Percentiles rank a stretch among this genome's conserved stretches.
Conservation (phyloP, 1,140 invertebrate species). For the Trachelipus rathkii region DNA sequence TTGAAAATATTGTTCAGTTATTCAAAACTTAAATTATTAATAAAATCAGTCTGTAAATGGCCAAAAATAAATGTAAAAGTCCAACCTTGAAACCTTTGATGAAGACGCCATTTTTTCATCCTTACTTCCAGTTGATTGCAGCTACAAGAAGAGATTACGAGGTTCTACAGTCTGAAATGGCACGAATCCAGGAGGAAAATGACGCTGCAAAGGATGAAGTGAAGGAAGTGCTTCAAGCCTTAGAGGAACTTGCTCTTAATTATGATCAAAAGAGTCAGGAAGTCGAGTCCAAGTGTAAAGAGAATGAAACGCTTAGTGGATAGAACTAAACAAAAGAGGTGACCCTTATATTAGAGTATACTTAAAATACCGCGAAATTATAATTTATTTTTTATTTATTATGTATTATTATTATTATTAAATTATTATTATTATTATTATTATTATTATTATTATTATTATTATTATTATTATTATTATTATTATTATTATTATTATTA, state of each 20-base stretch:
- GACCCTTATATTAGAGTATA: too few relatives aligned
- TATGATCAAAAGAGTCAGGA: slow-evolving; percentile 99
- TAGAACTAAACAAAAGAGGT: slow-evolving; percentile 76
- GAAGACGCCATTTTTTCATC: not conserved
- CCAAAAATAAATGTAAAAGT: too few relatives aligned
- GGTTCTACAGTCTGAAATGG: slow-evolving; percentile 87
- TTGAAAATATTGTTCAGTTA: too few relatives aligned
- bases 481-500: slow-evolving; percentile 14
- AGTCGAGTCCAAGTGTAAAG: slow-evolving; percentile 90
- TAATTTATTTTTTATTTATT: too few relatives aligned
- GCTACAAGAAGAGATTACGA: slow-evolving; percentile 87
- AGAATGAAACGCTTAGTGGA: slow-evolving; percentile 77
- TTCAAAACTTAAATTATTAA: too few relatives aligned
- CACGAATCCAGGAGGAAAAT: slow-evolving; percentile 91
- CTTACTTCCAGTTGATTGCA: slow-evolving; percentile 61
- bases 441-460: slow-evolving; percentile 30
- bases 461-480: slow-evolving; percentile 25
- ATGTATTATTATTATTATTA: too few relatives aligned
- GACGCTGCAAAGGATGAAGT: slow-evolving; percentile 97
- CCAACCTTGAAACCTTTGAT: not conserved
- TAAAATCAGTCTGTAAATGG: too few relatives aligned
- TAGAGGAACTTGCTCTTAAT: slow-evolving; percentile 97
- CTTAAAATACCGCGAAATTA: too few relatives aligned
- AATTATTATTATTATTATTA: too few relatives aligned
- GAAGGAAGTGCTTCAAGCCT: slow-evolving; percentile 87